Base-by-base conservation (phyloP, 2,113 vertebrate genomes). In the Potamarius usumacintae region DNA sequence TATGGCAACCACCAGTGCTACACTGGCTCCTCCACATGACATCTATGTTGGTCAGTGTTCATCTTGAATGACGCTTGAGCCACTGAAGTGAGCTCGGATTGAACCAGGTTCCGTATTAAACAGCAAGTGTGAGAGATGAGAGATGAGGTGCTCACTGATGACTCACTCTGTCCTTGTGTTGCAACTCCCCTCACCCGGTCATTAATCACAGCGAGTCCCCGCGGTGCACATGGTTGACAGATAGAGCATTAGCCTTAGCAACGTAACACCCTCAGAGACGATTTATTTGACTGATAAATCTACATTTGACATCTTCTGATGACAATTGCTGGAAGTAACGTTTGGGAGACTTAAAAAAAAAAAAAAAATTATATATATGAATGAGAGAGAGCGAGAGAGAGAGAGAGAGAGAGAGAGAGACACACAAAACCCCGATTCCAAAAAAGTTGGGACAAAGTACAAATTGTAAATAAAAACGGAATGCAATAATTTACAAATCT, bases 1-100 rank as follows among this genome's bases (percentile, higher is more conserved):
- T 55, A 88, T 86, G 89, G 76, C 84, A 80, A 90, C 89, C 55
- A 7, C 18, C 58, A 18, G n/a, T 76, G 57, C 50, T 42, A 63
- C 42, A 63, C 65, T 22, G 74, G 48, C 30, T 50, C 50, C 30
- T 48, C 15, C 52, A 12, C 62, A 8, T 1, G 80, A 12, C 85
- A 84, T 30, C 58, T 8, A n/a, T 25, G n/a, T 86, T 48, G 25
- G 52, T 71, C 30, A 42, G 74, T 74, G 34, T 0, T 60, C 25
- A 20, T 12, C 4, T 27, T 63, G 65, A 85, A 82, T 85, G 85
- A 57, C 77, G 42, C 53, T 53, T 81, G 82, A 48, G 84, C 42
- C 50, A 69, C n/a, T 81, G 65, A 78, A 78, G n/a, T 9, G 30
- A 85, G 62, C 71, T 52, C 27, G 30, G 22, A 84, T 50, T 25